Evolutionary conservation across 1,140 invertebrate genomes (phyloP).

Genomic region (Lepidotrigona ventralis): DNA sequence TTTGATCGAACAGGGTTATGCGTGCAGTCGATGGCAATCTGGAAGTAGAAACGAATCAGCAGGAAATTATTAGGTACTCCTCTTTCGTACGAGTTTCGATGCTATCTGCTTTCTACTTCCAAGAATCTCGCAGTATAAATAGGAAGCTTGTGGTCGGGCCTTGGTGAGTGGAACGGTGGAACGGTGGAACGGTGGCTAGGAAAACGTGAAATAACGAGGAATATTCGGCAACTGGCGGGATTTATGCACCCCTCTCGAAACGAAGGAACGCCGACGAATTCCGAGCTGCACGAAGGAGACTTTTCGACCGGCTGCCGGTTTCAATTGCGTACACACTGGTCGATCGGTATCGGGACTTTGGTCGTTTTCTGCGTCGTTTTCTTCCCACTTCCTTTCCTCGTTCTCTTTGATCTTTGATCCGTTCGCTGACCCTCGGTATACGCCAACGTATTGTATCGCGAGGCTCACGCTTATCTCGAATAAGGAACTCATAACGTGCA

Average conservation of each 20-base stretch:
- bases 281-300: conserved; percentile 46
- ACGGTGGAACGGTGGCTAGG: not conserved
- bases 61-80: conserved; percentile 66
- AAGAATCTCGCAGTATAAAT: conserved; percentile 70
- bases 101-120: conserved; percentile 65
- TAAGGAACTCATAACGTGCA: not conserved
- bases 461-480: not conserved
- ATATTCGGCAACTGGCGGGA: conserved; percentile 59
- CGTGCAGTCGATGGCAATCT: conserved; percentile 57
- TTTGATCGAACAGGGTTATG: conserved; percentile 71
- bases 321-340: conserved; percentile 26
- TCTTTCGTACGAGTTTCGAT: conserved; percentile 65
- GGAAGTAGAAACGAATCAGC: conserved; percentile 57
- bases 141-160: conserved; percentile 42
- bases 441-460: conserved; percentile 36
- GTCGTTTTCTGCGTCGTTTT: conserved; percentile 29
- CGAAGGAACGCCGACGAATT: conserved; percentile 30
- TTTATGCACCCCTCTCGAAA: conserved; percentile 58
- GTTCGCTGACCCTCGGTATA: conserved; percentile 30
- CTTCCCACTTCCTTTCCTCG: conserved; percentile 45
- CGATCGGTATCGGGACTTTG: conserved; percentile 33
- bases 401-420: conserved; percentile 16
- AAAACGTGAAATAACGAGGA: conserved; percentile 26
- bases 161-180: not conserved
- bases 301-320: conserved; percentile 13